These are phyloP conservation scores for Squalus acanthias DNA, from an alignment of 2,797 vertebrate genomes.

Conservation along the genomic window DNA sequence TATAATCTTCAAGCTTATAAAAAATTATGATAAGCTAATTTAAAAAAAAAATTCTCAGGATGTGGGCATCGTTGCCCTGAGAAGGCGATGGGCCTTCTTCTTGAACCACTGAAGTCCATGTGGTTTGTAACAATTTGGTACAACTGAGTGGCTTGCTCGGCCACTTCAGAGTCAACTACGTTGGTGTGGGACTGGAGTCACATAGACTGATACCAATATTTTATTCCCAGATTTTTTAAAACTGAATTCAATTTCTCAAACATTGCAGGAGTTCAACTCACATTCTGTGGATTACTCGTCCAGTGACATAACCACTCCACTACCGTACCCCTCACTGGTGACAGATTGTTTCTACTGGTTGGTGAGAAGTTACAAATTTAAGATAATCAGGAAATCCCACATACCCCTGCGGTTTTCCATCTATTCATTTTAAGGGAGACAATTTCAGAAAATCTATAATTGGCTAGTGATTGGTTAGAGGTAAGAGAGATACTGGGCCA, in stretches of 20 bases:
- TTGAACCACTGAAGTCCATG: not conserved
- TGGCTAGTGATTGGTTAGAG: not conserved
- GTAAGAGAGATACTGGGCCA: not conserved
- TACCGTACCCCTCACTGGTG: not conserved
- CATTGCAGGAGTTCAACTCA: not conserved
- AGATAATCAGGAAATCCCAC: not conserved
- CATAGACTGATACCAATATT: not conserved
- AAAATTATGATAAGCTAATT: not conserved
- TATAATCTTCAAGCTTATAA: not conserved
- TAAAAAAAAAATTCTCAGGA: not conserved
- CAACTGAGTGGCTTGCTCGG: not conserved
- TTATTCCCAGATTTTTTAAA: not conserved
- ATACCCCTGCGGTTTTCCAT: not conserved
- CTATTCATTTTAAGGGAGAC: not conserved
- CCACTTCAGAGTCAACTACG: not conserved
- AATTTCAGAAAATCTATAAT: not conserved
- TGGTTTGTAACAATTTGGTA: not conserved
- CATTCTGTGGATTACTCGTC: not conserved
- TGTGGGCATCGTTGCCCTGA: not conserved
- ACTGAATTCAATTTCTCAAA: not conserved
- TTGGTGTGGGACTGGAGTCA: not conserved
- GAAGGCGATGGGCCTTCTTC: not conserved
- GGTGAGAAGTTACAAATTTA: not conserved
- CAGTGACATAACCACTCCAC: not conserved
- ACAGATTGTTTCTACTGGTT: not conserved